phyloP scores from a whole-genome alignment of 2,797 vertebrate genomes.

The Muscicapa comitata region DNA sequence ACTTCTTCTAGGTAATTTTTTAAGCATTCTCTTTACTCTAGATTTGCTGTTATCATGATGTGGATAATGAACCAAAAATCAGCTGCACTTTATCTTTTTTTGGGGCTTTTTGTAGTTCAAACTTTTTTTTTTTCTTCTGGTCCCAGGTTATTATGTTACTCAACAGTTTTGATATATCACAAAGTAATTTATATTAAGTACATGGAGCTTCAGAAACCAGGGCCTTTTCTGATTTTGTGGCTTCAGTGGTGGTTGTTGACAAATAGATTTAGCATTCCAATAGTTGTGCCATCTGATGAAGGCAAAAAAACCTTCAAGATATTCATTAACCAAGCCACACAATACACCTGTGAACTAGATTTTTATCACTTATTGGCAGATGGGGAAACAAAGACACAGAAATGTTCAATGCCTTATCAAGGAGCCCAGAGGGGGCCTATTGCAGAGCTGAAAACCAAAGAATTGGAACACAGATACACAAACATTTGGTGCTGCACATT shows the following conservation, averaged over 20 bases:
- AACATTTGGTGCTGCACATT: not conserved
- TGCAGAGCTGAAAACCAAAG: slow-evolving; percentile 2
- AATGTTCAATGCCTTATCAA: not conserved
- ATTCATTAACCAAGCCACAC: slow-evolving; percentile 28
- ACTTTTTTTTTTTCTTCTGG: not conserved
- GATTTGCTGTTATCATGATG: not conserved
- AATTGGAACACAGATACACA: not conserved
- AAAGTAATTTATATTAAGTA: not conserved
- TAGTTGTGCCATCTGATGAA: slow-evolving; percentile 12
- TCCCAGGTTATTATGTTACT: not conserved
- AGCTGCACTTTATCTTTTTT: not conserved
- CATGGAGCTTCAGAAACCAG: not conserved
- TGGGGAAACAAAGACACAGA: slow-evolving; percentile 44
- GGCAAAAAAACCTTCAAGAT: not conserved
- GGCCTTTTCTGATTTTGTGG: not conserved
- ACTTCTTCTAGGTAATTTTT: not conserved
- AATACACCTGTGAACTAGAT: slow-evolving; percentile 42
- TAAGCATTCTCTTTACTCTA: not conserved
- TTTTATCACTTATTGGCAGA: slow-evolving; percentile 31
- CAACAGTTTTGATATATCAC: not conserved
- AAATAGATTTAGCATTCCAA: not conserved
- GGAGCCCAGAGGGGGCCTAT: not conserved
- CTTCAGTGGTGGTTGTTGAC: not conserved
- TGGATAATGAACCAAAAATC: not conserved
- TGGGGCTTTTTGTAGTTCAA: not conserved